A percentile compares a stretch with the other conserved stretches of the same genome.
Evolutionary conservation across 2,113 vertebrate species (phyloP).

Genomic region (Dromiciops gliroides): DNA sequence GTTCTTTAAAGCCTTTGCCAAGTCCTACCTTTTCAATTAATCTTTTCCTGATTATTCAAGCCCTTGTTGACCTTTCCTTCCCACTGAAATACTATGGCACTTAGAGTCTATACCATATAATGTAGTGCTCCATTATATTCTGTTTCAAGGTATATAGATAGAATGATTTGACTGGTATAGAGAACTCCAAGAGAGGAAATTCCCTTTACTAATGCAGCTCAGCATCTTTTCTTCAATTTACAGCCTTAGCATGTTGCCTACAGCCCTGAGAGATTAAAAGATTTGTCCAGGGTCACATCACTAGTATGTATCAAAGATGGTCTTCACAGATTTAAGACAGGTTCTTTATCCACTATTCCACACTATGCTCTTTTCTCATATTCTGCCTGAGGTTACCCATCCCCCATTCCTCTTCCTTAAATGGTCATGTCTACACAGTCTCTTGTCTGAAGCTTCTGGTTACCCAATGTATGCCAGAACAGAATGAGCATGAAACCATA

Average conservation of each 20-base stretch:
- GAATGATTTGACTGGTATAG: neutral
- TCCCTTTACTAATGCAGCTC: neutral
- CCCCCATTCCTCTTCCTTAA: neutral
- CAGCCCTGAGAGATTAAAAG: neutral
- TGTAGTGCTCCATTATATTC: neutral
- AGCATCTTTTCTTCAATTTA: neutral
- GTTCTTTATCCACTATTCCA: neutral
- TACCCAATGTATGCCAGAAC: neutral
- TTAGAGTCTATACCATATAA: neutral
- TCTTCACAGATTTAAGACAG: constrained; percentile 1
- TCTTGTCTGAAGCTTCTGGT: neutral
- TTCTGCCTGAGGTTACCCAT: neutral
- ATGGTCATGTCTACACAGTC: neutral
- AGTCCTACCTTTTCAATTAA: neutral
- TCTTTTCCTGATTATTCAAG: neutral
- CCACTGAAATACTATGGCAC: neutral
- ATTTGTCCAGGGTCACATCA: neutral
- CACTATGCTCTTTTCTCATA: neutral
- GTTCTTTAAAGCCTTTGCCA: neutral
- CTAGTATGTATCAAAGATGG: neutral
- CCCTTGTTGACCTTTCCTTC: neutral
- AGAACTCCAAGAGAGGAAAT: neutral
- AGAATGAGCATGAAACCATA: neutral
- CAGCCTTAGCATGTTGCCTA: neutral
- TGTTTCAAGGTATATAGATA: neutral